Base-by-base conservation (phyloP, 2,113 vertebrate species). In the Todiramphus saurophagus region DNA sequence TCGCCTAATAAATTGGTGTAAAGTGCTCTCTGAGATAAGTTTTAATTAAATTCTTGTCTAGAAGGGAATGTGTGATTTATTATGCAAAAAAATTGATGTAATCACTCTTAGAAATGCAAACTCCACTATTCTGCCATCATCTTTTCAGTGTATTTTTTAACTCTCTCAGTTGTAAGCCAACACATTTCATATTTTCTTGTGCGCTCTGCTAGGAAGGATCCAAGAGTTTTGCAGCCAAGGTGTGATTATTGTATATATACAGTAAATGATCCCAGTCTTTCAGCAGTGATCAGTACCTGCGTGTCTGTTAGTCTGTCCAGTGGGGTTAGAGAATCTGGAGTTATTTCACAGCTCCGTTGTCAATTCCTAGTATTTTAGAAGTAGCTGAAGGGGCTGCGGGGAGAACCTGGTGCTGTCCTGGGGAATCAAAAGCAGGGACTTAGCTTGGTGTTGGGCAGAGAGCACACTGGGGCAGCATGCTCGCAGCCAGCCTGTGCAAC, bases 21-120 rank as follows among this genome's bases (percentile, higher is more conserved):
- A 97, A 97, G 96, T 97, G 87, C 72, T 94, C 84, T 94, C 76
- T 91, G 90, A 88, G 72, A 97, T 97, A 97, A 96, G 94, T 93
- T 98, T 97, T 97, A 97, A 97, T 97, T 97, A 97, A 92, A 92
- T 79, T 96, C 95, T 79, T 91, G 78, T 85, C 91, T 93, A 67
- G 68, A 70, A 85, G 23, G 58, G 72, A 77, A 64, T 1, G 1
- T 46, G 68, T 89, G 83, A 89, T 89, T 96, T 96, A 95, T 85
- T 77, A 77, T 80, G 93, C 72, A 50, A 30, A 50, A 92, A 82
- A 88, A 88, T 13, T 21, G 68, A 70, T 83, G 70, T 64, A 88
- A 90, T 94, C 79, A 60, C 56, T 93, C 93, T 91, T 67, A 63
- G 93, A 86, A 95, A 90, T 91, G 78, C 81, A 66, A 73, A 39